Conservation (phyloP, 2,797 vertebrate genomes). For the Dicrostonyx torquatus region DNA sequence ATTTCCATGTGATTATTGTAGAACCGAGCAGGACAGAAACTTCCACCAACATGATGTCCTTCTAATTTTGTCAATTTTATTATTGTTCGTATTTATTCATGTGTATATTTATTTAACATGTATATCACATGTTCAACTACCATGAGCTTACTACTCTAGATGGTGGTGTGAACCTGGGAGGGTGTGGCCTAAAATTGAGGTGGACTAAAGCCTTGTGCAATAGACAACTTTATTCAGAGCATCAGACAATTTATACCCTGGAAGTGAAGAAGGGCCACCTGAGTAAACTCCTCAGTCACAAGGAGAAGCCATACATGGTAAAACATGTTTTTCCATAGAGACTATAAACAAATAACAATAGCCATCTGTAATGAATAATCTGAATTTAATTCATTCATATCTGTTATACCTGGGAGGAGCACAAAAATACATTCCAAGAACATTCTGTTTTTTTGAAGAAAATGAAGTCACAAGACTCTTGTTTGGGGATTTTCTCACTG, state of each 20-base stretch:
- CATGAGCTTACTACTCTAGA: not conserved
- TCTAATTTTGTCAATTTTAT: not conserved
- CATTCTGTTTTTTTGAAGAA: not conserved
- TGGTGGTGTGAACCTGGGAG: not conserved
- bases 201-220: not conserved
- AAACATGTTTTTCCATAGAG: not conserved
- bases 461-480: not conserved
- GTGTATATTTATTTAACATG: slow-evolving; percentile 14
- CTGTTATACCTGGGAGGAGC: not conserved
- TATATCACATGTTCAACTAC: not conserved
- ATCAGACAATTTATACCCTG: not conserved
- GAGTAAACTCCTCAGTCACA: not conserved
- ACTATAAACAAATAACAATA: not conserved
- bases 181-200: not conserved
- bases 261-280: not conserved
- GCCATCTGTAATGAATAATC: not conserved
- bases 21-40: too few relatives aligned
- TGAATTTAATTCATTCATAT: not conserved
- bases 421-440: not conserved
- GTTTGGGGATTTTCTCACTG: not conserved
- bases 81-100: not conserved
- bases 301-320: not conserved
- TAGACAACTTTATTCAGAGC: not conserved
- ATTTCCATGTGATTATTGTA: too few relatives aligned
- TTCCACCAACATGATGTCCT: not conserved